These are phyloP conservation scores for Agrotis ipsilon DNA, from an alignment of 2,888 invertebrate species.

Conservation along the genomic window DNA sequence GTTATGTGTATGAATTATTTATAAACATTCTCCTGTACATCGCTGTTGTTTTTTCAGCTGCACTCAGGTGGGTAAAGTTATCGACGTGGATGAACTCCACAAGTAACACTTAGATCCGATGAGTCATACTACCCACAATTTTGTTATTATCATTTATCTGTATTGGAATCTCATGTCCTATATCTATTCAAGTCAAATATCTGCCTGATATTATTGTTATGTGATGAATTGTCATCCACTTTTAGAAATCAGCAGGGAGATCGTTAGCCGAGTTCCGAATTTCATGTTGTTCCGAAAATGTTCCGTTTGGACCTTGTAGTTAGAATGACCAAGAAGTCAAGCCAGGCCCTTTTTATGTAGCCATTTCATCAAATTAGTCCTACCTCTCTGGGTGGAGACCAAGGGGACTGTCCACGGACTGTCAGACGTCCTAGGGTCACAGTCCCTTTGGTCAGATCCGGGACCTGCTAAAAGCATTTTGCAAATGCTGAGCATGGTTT, in stretches of 20 bases:
- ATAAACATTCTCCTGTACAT: slow-evolving; percentile 71
- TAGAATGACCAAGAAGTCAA: not conserved
- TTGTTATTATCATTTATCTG: not conserved
- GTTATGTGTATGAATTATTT: slow-evolving; percentile 78
- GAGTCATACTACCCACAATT: slow-evolving; percentile 56
- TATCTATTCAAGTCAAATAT: not conserved
- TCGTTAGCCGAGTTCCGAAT: not conserved
- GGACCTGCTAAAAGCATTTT: too few relatives aligned
- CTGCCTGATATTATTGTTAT: not conserved
- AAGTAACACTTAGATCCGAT: slow-evolving; percentile 12
- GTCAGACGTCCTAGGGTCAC: too few relatives aligned
- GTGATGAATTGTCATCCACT: not conserved
- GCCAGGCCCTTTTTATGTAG: too few relatives aligned
- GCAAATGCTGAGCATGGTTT: too few relatives aligned
- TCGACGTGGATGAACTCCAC: slow-evolving; percentile 38
- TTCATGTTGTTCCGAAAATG: too few relatives aligned
- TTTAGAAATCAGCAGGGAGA: not conserved
- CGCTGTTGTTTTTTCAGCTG: slow-evolving; percentile 68
- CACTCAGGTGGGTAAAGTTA: slow-evolving; percentile 54
- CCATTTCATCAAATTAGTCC: too few relatives aligned
- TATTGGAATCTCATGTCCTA: not conserved
- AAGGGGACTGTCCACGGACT: too few relatives aligned
- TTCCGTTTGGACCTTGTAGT: not conserved
- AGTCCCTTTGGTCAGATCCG: too few relatives aligned
- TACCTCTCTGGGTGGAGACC: too few relatives aligned